These are phyloP conservation scores for Mimas tiliae DNA, from an alignment of 2,888 invertebrate genomes.

Conservation along the genomic window DNA sequence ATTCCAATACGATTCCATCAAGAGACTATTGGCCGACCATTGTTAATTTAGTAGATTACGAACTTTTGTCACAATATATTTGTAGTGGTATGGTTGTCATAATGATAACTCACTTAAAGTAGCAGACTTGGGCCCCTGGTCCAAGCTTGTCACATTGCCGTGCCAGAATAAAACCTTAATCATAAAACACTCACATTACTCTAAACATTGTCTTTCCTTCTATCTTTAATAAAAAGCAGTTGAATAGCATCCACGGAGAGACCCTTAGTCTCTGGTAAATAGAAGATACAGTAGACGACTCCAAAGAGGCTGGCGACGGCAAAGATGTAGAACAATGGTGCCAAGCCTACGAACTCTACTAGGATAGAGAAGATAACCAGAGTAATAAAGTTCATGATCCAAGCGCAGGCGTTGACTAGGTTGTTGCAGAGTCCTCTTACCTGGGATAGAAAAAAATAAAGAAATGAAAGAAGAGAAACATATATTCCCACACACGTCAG, in stretches of 20 bases:
- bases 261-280: conserved; percentile 78
- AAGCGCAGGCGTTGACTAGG: conserved; percentile 60
- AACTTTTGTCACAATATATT: too few species aligned
- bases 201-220: conserved; percentile 1
- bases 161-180: too few species aligned
- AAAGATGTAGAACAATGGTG: conserved; percentile 70
- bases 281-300: conserved; percentile 61
- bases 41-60: too few species aligned
- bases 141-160: too few species aligned
- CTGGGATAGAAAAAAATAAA: conserved; percentile 43
- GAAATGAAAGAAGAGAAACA: not conserved
- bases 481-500: not conserved
- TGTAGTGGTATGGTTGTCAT: too few species aligned
- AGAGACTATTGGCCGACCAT: too few species aligned
- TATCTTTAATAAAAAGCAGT: conserved; percentile 54
- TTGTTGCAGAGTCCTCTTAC: conserved; percentile 68
- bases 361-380: conserved; percentile 68
- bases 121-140: too few species aligned
- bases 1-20: too few species aligned
- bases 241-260: conserved; percentile 70
- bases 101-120: too few species aligned
- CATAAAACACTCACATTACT: not conserved
- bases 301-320: conserved; percentile 62
- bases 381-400: conserved; percentile 67
- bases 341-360: conserved; percentile 62